A percentile compares a stretch with the other conserved stretches of the same genome.
phyloP scores from a whole-genome alignment of 2,797 vertebrate species.

The Sternarchorhynchus goeldii region DNA sequence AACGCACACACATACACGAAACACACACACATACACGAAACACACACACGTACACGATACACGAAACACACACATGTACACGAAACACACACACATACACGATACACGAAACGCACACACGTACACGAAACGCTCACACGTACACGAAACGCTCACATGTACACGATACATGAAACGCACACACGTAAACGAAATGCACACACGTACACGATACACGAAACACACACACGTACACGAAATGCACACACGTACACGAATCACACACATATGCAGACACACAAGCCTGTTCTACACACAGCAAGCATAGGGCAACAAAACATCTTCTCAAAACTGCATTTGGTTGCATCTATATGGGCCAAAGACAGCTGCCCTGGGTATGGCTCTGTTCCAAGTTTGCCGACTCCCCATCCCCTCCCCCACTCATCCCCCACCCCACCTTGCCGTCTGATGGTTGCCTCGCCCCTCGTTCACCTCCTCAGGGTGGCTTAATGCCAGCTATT shows the following conservation, averaged over 20 bases:
- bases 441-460: not conserved
- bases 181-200: not conserved
- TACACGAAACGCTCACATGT: not conserved
- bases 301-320: no score
- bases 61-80: not conserved
- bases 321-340: no score
- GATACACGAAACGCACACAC: not conserved
- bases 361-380: not conserved
- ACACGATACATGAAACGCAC: no score
- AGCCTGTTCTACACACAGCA: no score
- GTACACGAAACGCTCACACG: not conserved
- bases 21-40: not conserved
- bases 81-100: not conserved
- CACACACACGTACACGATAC: no score
- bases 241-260: not conserved
- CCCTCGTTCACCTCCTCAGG: no score
- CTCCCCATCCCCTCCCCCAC: no score
- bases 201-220: slow-evolving; percentile 1
- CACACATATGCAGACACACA: slow-evolving; percentile 1
- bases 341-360: slow-evolving; percentile 9
- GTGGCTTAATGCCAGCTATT: no score
- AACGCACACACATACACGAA: slow-evolving; percentile 14
- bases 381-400: no score
- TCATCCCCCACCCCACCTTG: no score
- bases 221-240: not conserved